Base-by-base conservation (phyloP, 2,888 invertebrate genomes). In the Tiliacea citrago region DNA sequence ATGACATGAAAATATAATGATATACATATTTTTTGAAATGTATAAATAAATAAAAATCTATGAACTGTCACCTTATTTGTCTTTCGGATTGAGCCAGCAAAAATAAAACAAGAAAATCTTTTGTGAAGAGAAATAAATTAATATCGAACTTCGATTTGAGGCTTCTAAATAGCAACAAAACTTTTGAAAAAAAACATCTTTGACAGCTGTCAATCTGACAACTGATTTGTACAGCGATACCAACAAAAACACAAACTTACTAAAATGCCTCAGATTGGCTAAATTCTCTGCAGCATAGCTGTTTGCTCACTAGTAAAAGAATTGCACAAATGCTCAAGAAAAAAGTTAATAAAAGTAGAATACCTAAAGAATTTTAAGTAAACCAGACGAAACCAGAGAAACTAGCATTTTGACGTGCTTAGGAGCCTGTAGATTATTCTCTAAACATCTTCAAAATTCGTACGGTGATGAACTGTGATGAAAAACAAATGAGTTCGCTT, bases 11-110 rank as follows among this genome's bases (percentile, higher is more conserved):
- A 86, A 87, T 75, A 84, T 79, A 81, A 87, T 84, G 76, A 88
- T 90, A 90, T 89, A 87, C 88, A 94, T 95, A 95, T 95, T 95
- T 95, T 95, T 95, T 94, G 95, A 95, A 92, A 93, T 91, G 89
- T 95, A 93, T 95, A 95, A 94, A 73, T 81, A 90, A 88, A 85
- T 81, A 81, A 90, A 88, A 84, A 85, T 92, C 93, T 92, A 91
- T 91, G 88, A 90, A 86, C 90, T 89, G 89, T 88, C 90, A 85
- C 88, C 85, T 90, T 86, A 84, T 88, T 90, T 88, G 69, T 85
- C 77, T 85, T 88, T 88, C 84, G 69, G 73, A 81, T 88, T 86
- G 82, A 68, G 83, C 82, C 82, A 87, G 83, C 84, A 83, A 81
- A 82, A 74, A 47, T 7, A 55, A 60, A 61, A 49, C 21, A 6